Evolutionary conservation across 2,888 invertebrate genomes (phyloP), one percentile per base, ranked within the genome.

Genomic region (Mimas tiliae): DNA sequence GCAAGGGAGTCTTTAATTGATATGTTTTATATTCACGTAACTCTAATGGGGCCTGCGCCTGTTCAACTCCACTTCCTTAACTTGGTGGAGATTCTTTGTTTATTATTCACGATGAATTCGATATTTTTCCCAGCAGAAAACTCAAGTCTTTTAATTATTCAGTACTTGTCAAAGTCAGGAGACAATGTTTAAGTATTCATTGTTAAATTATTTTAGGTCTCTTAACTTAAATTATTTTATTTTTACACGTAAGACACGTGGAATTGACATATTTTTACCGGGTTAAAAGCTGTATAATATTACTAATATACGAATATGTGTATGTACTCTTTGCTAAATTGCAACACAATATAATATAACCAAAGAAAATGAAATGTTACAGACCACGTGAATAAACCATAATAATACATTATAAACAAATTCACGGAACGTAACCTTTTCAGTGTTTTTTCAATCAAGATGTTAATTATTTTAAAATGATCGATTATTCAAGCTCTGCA

Each of bases 91-190:
- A 84, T 84, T 87, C 81, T 83, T 85, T 85, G 84, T 91, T 90
- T 86, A 90, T 91, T 90, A 91, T 91, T 91, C 87, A 90, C 85
- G 80, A 81, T 81, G 85, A 88, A 80, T 84, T 86, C 80, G 82
- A 84, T 79, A 87, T 88, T 89, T 87, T 83, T 79, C 82, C 84
- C 83, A 74, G 72, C 71, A 83, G 84, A 81, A 72, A 84, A 84
- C 81, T 84, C 84, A 83, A 84, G 83, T 80, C 83, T 75, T 84
- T 84, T 82, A 87, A 85, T 89, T 89, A 89, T 90, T 90, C 86
- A 90, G 75, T 78, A 73, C 73, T 77, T 80, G 79, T 84, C 87
- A 84, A 85, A 79, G 79, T 75, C 73, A 71, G 77, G 80, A 78
- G 79, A 85, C 83, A 85, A 86, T 81, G 50, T 84, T 72, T 67